Base-by-base conservation (phyloP, 2,888 invertebrate genomes). In the Dolichopus griseipennis region DNA sequence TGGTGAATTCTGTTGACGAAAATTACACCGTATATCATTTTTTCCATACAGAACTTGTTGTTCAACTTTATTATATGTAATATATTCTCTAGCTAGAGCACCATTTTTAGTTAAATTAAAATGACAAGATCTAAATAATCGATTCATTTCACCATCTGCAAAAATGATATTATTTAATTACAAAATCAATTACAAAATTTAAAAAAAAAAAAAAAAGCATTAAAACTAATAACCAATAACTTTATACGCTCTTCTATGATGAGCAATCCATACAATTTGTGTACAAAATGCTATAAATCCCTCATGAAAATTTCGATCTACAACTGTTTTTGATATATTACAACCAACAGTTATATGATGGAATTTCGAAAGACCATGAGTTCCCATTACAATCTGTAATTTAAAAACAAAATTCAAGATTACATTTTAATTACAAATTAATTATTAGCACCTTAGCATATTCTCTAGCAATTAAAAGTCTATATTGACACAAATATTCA, bases 71-170 rank as follows among this genome's bases (percentile, higher is more conserved):
- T 73, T 72, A 65, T 79, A 79, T 10, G 71, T 68, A 7, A 76
- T 67, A 64, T 64, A 64, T 33, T 64, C 64, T 21, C 27, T 21
- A 18, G 27, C 22, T 9, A 27, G 7, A 8, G 73, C 70, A 20
- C 77, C 74, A 1, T 73, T 73, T 0, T 74, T 73, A 2, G 70
- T 70, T 65, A 75, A 68, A 64, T 75, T 74, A 69, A 80, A 81
- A 69, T 81, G 79, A 22, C 78, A 76, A 5, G 81, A 79, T 1
- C 81, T 75, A 71, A 81, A 79, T 1, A 81, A 73, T 7, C 81
- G 75, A 72, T 77, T 76, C 69, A 81, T 77, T 73, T 81, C 81
- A 73, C 72, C 70, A 63, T 79, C 78, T 69, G 65, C 20, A 68
- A 69, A 33, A 66, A 20, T 27, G 7, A 62, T 10, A 18, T 34